These are phyloP conservation scores for Clepsis dumicolana DNA, from an alignment of 2,888 invertebrate genomes.

Conservation along the genomic window DNA sequence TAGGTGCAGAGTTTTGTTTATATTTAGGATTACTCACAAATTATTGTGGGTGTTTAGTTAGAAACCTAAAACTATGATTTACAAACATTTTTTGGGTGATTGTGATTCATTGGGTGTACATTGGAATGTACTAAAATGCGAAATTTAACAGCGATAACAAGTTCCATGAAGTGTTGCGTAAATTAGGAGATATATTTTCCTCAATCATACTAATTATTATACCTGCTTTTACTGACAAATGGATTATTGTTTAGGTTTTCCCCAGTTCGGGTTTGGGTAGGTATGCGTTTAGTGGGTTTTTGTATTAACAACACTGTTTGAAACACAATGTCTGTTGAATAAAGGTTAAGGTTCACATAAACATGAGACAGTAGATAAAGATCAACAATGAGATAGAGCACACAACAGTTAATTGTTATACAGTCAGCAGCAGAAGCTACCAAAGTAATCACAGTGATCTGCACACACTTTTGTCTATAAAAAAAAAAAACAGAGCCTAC, in stretches of 20 bases:
- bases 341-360: not conserved
- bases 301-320: not conserved
- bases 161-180: constrained; percentile 56
- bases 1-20: too few species aligned
- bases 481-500: too few species aligned
- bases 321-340: not conserved
- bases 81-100: not conserved
- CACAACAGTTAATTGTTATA: not conserved
- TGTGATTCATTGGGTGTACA: constrained; percentile 44
- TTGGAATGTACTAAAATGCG: constrained; percentile 26
- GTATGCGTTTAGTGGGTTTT: too few species aligned
- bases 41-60: not conserved
- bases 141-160: constrained; percentile 49
- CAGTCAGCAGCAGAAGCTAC: too few species aligned
- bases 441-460: too few species aligned
- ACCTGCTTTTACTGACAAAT: not conserved
- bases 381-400: not conserved
- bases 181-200: constrained; percentile 57
- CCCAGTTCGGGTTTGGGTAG: not conserved
- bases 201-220: constrained; percentile 42
- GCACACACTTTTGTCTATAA: too few species aligned
- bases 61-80: constrained; percentile 6
- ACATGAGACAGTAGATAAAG: not conserved
- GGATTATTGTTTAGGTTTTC: not conserved
- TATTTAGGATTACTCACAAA: not conserved